Base-by-base conservation (phyloP, 2,113 vertebrate genomes). In the Ondatra zibethicus region DNA sequence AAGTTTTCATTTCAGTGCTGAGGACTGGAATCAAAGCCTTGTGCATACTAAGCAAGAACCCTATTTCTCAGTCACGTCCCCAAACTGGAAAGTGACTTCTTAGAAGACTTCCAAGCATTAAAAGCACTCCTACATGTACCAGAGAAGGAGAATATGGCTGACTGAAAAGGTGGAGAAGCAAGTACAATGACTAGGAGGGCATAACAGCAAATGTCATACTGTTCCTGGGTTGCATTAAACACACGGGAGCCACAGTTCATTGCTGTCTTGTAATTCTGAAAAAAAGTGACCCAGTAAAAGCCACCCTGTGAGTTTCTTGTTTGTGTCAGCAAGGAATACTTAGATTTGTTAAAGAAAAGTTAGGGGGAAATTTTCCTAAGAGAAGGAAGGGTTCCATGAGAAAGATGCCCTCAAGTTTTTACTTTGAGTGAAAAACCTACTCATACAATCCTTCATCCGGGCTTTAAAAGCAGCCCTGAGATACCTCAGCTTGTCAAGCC, bases 81-180 rank as follows among this genome's bases (percentile, higher is more conserved):
- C 3, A n/a, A 42, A 68, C 39, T 68, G 31, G 16, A 93, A 95
- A 93, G 16, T 27, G 29, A 89, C 80, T 96, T 96, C 73, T 52
- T 61, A 96, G 75, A 94, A 77, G 94, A 4, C 21, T 8, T 94
- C 27, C 42, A 39, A 93, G 75, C 68, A 84, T 7, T 89, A 21
- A 77, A 29, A 80, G 58, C 52, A 16, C 27, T 86, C 65, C 81
- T 92, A 89, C 92, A 9, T 72, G 27, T 25, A 42, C 1, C 19
- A 94, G 23, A 91, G 27, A 78, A 52, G 91, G 65, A 82, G 1
- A 87, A 8, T 23, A 42, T 21, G 29, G 19, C 14, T 17, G 58
- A 45, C 8, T 3, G 29, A 89, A 50, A 42, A 33, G 72, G 2
- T 73, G 5, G 45, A 72, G 8, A 31, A 5, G 16, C 45, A 39